These are phyloP conservation scores for Luperina testacea DNA, from an alignment of 2,888 invertebrate genomes.

Conservation along the genomic window DNA sequence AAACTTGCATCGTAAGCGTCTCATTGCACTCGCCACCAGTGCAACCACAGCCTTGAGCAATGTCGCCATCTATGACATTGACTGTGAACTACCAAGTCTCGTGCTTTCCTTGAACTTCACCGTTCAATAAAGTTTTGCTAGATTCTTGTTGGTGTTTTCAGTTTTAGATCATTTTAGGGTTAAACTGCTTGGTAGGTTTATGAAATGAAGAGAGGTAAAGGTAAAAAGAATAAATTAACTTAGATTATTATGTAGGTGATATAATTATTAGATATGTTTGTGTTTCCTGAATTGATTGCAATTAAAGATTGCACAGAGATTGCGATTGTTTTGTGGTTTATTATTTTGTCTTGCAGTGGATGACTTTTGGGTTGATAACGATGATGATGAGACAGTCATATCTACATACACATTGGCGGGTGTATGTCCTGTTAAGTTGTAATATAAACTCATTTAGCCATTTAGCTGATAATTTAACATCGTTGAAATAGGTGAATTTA, in stretches of 20 bases:
- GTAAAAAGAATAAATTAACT: not conserved
- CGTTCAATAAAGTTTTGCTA: not conserved
- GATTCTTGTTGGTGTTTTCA: not conserved
- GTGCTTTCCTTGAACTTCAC: constrained; percentile 40
- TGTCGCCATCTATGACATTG: constrained; percentile 56
- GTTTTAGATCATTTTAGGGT: not conserved
- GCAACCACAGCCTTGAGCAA: constrained; percentile 28
- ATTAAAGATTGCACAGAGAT: not conserved
- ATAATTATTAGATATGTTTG: not conserved
- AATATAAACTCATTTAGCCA: not conserved
- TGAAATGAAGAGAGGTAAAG: not conserved
- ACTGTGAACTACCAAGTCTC: constrained; percentile 47
- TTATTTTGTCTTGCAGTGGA: not conserved
- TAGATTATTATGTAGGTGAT: not conserved
- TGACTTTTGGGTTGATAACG: not conserved
- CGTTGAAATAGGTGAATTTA: not conserved
- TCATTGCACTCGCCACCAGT: not conserved
- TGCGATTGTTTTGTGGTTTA: not conserved
- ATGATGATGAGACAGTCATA: not conserved
- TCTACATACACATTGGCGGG: not conserved
- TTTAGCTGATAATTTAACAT: not conserved
- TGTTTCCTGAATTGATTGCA: not conserved
- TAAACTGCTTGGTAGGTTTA: not conserved
- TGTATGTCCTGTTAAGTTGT: not conserved
- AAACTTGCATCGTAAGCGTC: not conserved